Evolutionary conservation across 1,140 invertebrate species (phyloP), one percentile per base, ranked within the genome.

Genomic region (Popillia japonica): DNA sequence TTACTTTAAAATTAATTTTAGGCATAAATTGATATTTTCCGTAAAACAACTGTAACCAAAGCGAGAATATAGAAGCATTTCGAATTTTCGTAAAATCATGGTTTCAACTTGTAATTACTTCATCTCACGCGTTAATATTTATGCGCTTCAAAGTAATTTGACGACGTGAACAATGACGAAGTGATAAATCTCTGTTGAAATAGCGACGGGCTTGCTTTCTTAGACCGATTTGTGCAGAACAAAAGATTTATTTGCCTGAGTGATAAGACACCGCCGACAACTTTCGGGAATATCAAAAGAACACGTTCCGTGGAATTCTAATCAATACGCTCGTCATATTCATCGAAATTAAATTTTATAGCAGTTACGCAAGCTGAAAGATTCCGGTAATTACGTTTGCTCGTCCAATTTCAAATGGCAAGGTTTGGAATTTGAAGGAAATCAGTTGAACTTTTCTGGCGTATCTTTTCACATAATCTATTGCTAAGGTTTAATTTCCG

Each of bases 301-400:
- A 55, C 48, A 55, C 48, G 48, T n/a, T 55, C 17, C 48, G 14
- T 2, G 14, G 48, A 55, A 17, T 55, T 55, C 17, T 55, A 55
- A 55, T 55, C 48, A 17, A 55, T 55, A 55, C 17, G n/a, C 48
- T 6, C 48, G 11, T 6, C 48, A 55, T 55, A 55, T 14, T 55
- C 48, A n/a, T 55, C 17, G 48, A n/a, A 55, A 55, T 55, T 55
- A 17, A 55, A 55, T 55, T 55, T 55, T 55, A 34, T 34, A 34
- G 27, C 27, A 34, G 27, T 34, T 34, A 17, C 48, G 48, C 11
- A 17, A 55, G 48, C 17, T 17, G 48, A n/a, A 55, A 14, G 11
- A n/a, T 55, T 4, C 27, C 27, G 48, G 48, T 55, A 55, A 55
- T 55, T 17, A 55, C 48, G 11, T 55, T 17, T 17, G 48, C 48